Evolutionary conservation across 2,888 invertebrate species (phyloP), one percentile per base, ranked within the genome.

Genomic region (Liodrosophila aerea): DNA sequence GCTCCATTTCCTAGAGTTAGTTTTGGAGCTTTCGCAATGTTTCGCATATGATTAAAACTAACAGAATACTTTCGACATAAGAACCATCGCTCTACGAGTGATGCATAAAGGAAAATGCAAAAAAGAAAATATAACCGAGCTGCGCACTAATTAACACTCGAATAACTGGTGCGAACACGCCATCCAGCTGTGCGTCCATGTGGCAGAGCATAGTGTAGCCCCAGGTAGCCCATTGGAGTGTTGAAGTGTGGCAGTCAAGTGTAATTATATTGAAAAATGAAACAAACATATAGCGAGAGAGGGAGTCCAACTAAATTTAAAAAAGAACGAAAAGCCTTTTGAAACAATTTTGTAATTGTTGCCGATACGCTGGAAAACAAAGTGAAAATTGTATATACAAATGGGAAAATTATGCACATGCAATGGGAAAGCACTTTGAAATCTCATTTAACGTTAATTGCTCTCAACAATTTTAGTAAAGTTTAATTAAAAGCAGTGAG

Each of bases 281-380:
- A 29, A 29, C 15, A 13, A 7, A 36, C 4, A n/a, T 8, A 43
- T n/a, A n/a, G n/a, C n/a, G n/a, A n/a, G n/a, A n/a, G n/a, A n/a
- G n/a, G n/a, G n/a, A n/a, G n/a, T n/a, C n/a, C n/a, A 41, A 41
- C 33, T 16, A 12, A 41, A 8, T 33, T 16, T n/a, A n/a, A 27
- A 15, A 34, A 49, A 27, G 30, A 50, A 54, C 27, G 1, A 47
- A 58, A 31, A 41, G 39, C 16, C 37, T 56, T 44, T 57, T n/a
- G n/a, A 40, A 60, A 51, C 45, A 51, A 22, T 61, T 29, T 27
- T 27, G 29, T 41, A 52, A 71, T 45, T 67, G 76, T 78, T 72
- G 58, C 52, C 33, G 22, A 61, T 43, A 33, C 45, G 53, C 52
- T 52, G 37, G 13, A 53, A 46, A 12, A 34, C 36, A 8, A 15